Evolutionary conservation across 2,797 vertebrate genomes (phyloP), one percentile per base, ranked within the genome.

Genomic region (Dryobates pubescens): DNA sequence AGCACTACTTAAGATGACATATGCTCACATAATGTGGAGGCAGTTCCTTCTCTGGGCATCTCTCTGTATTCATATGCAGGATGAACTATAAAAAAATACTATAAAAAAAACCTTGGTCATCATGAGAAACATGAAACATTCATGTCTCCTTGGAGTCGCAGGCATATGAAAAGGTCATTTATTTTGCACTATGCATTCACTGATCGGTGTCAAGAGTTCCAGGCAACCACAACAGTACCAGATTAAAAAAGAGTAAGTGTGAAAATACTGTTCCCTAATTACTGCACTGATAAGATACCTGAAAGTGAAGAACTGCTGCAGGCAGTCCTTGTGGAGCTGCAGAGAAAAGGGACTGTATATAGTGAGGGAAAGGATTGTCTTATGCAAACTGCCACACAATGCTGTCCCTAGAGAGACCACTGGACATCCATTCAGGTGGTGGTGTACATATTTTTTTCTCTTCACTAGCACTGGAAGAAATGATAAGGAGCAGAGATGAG

Each of bases 131-230:
- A 10, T 12, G 34, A 70, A 83, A 45, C 11, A 75, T 80, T 26
- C 13, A 0, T 64, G 3, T 54, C 56, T 79, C 11, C 51, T 67
- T n/a, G 17, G 53, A 53, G 5, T 4, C 59, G 32, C 23, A 65
- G 59, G 27, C 17, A 2, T 27, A 10, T 73, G 64, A 29, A 0
- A 0, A 80, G 15, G 43, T 43, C 36, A 67, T 9, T 63, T 47
- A 11, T 72, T 79, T 89, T 72, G 65, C 29, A 7, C 63, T 65
- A 6, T 45, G 7, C 5, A 4, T 58, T 74, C 78, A 24, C 59
- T 88, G 47, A 65, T 72, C 59, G 20, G 15, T 5, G 2, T 75
- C 53, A 89, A 43, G 38, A 32, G 14, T 77, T 89, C 36, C 79
- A 61, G 27, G 32, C 54, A 63, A 30, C 45, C n/a, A 17, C 18